phyloP scores from a whole-genome alignment of 2,888 invertebrate genomes.

The Himalopsyche kuldschensis region DNA sequence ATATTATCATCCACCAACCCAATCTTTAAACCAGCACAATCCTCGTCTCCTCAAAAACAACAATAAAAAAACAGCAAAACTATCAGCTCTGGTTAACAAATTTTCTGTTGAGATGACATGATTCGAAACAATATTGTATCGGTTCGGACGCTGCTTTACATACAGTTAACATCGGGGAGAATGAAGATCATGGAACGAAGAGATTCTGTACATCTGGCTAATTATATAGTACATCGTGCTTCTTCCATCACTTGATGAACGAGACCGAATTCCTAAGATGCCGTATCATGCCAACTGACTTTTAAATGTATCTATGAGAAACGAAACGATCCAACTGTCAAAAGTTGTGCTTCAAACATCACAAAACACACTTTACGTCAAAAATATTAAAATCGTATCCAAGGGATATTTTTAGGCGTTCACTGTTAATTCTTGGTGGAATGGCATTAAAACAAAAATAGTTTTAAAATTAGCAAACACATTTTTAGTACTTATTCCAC shows the following conservation, averaged over 20 bases:
- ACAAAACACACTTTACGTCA: background rate
- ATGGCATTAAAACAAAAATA: no score
- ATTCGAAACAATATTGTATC: background rate
- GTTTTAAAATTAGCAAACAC: no score
- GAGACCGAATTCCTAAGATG: background rate
- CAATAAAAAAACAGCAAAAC: no score
- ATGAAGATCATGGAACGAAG: background rate
- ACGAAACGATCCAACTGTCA: background rate
- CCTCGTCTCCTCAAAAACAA: no score
- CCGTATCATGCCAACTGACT: background rate
- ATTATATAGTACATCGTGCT: background rate
- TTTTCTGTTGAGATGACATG: no score
- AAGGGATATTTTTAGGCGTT: no score
- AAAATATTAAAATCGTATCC: no score
- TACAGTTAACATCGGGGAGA: background rate
- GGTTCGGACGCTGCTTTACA: background rate
- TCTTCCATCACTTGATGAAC: background rate
- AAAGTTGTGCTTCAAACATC: background rate
- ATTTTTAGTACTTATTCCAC: no score
- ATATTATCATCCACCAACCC: background rate
- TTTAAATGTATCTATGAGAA: background rate
- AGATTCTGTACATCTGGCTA: background rate
- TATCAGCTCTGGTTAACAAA: no score
- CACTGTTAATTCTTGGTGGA: no score
- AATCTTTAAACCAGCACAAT: no score